Evolutionary conservation across 2,797 vertebrate genomes (phyloP).

Genomic region (Galagoides demidoff): DNA sequence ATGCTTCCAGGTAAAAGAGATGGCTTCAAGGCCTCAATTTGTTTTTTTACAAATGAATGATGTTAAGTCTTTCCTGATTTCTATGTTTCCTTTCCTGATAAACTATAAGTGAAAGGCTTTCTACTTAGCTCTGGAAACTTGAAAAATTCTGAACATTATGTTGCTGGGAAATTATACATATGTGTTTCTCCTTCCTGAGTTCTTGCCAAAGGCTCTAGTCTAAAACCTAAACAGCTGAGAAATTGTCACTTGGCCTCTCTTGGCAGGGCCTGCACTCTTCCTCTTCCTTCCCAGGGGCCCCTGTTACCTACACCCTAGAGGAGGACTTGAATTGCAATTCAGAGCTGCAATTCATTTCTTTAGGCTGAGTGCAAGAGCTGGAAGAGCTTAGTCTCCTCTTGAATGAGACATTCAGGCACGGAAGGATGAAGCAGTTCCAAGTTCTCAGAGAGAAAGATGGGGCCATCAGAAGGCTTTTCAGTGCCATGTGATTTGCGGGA

Average conservation of each 20-base stretch:
- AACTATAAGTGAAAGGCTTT: not conserved
- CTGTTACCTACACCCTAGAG: not conserved
- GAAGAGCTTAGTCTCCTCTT: not conserved
- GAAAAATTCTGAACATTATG: not conserved
- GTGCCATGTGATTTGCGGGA: not conserved
- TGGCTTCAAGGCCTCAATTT: not conserved
- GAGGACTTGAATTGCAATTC: not conserved
- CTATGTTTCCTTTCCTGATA: not conserved
- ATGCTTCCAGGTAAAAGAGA: not conserved
- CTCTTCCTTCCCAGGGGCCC: not conserved
- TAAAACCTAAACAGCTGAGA: conserved; percentile 1
- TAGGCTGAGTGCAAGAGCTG: not conserved
- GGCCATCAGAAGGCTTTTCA: not conserved
- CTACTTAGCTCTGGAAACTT: not conserved
- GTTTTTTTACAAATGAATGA: not conserved
- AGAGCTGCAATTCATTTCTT: not conserved
- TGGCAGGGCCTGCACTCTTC: not conserved
- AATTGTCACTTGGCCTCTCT: not conserved
- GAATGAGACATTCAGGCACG: not conserved
- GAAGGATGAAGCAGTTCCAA: not conserved
- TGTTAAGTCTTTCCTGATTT: not conserved
- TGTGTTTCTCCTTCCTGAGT: not conserved
- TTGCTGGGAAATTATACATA: not conserved
- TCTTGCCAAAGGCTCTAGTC: not conserved
- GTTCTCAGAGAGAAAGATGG: conserved; percentile 21